Evolutionary conservation across 2,888 invertebrate species (phyloP), one percentile per base, ranked within the genome.

Genomic region (Andrena flavipes): DNA sequence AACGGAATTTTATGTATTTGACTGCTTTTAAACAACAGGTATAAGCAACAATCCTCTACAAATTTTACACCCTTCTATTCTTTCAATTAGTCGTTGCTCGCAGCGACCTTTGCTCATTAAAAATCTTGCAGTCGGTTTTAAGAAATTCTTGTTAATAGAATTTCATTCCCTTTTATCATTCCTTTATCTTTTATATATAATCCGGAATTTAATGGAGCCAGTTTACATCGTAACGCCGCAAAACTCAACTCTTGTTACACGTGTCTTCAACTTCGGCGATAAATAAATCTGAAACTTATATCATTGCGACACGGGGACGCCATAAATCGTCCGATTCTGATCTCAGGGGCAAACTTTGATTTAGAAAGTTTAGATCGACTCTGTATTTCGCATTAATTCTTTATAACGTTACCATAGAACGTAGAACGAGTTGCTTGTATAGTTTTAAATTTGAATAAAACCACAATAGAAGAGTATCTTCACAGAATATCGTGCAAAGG

Each of bases 261-360:
- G 71, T 23, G 62, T 51, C 42, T 4, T 26, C 7, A 54, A 60
- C 35, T 74, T 74, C 7, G 10, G n/a, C 30, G 35, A 67, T 77
- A 77, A 77, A 77, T 74, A 77, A 77, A 71, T 20, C 35, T 33
- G n/a, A 56, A 56, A 26, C 63, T 56, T 63, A 23, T 74, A 33
- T 16, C 35, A 33, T 33, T 23, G 29, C 8, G 65, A 77, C 51
- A 60, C n/a, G 35, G 16, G 65, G 49, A 64, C 35, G 33, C 23
- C 23, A 60, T 62, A 74, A 77, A 77, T 77, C 49, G 35, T 30
- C 23, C 3, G 77, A 67, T 77, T 74, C 65, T 35, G 59, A 73
- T 77, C 76, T 60, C 49, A 10, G 64, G 7, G 49, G 26, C 13
- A 51, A 77, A 59, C 49, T 42, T 20, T 75, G 30, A 60, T 74